Conservation (phyloP, 2,113 vertebrate species). For the Rhinoptilus africanus region DNA sequence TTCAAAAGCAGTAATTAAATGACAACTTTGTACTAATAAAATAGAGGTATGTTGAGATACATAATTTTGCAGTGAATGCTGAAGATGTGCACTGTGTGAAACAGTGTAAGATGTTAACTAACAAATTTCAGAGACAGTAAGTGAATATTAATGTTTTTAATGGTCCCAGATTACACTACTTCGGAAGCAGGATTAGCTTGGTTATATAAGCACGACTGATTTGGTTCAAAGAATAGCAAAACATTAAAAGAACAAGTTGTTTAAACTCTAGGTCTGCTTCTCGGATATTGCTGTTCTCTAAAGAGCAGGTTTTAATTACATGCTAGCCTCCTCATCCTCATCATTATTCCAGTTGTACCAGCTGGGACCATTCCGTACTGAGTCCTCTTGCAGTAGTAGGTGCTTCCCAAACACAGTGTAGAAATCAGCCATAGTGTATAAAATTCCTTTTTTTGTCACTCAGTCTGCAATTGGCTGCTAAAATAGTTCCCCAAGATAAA, state of each 20-base stretch:
- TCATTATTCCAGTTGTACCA: background rate
- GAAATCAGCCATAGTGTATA: background rate
- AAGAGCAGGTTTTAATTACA: background rate
- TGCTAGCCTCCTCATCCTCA: background rate
- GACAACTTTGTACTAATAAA: background rate
- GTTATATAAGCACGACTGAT: background rate
- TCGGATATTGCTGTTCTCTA: background rate
- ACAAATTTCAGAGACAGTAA: background rate
- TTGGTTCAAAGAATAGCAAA: background rate
- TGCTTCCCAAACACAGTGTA: background rate
- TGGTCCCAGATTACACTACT: background rate
- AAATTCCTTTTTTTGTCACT: background rate
- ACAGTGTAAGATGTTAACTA: background rate
- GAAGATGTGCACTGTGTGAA: background rate
- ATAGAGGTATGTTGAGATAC: background rate
- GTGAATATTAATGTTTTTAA: conserved; percentile 3
- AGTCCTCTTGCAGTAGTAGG: background rate
- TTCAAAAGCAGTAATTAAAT: conserved; percentile 1
- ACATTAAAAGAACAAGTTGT: background rate
- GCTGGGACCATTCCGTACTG: background rate
- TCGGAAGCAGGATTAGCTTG: background rate
- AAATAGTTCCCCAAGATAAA: background rate
- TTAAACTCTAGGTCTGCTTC: background rate
- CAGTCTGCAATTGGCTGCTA: background rate
- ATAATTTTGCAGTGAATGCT: background rate